A percentile compares a stretch with the other conserved stretches of the same genome.
Conservation (phyloP, 2,888 invertebrate genomes). For the Cabera pusaria region DNA sequence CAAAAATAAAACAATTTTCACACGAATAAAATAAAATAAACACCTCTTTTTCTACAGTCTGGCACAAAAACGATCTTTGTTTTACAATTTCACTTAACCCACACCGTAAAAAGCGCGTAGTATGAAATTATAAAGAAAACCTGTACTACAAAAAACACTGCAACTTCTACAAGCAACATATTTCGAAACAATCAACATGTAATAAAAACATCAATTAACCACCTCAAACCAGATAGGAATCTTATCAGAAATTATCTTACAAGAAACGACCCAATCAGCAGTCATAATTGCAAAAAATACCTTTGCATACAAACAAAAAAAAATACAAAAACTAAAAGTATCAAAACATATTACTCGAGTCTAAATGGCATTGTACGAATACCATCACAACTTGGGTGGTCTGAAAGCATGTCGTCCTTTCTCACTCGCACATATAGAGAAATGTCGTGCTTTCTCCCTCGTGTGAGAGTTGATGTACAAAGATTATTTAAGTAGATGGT, state of each 20-base stretch:
- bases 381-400: constrained; percentile 75
- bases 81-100: no score
- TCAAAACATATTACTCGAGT: constrained; percentile 57
- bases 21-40: no score
- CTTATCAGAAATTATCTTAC: constrained; percentile 18
- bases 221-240: neutral
- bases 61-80: no score
- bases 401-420: constrained; percentile 44
- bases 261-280: no score
- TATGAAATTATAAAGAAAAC: no score
- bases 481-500: constrained; percentile 50
- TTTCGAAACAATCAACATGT: constrained; percentile 15
- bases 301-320: constrained; percentile 31
- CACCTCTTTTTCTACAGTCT: no score
- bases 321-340: constrained; percentile 49
- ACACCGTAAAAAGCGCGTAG: no score
- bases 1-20: no score
- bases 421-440: constrained; percentile 36
- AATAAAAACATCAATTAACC: constrained; percentile 13
- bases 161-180: no score
- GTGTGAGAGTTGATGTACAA: constrained; percentile 43
- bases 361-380: constrained; percentile 60
- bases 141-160: no score
- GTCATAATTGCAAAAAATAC: constrained; percentile 34
- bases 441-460: constrained; percentile 28